Evolutionary conservation across 2,888 invertebrate species (phyloP), one percentile per base, ranked within the genome.

Genomic region (Macrostomum cliftonense): DNA sequence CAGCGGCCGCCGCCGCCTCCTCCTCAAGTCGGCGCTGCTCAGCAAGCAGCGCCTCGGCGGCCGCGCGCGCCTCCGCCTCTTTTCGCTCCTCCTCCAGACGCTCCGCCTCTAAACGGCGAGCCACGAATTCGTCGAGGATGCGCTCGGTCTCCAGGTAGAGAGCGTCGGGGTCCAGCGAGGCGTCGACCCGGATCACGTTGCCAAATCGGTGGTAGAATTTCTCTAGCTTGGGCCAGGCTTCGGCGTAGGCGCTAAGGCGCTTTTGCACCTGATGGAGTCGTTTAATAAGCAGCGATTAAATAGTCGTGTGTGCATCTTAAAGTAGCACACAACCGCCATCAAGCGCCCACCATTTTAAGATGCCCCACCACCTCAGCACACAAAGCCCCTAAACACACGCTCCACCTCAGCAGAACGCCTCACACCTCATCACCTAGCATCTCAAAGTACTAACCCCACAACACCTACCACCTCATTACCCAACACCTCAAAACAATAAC

Each of bases 141-240:
- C 58, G 63, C 52, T 66, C 65, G 28, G 63, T 60, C 52, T 68
- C 65, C 39, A 63, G 53, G 40, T 54, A 60, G 5, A 67, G 59
- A 37, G 57, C 52, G 37, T 59, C 56, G 19, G 53, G 49, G 12
- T 57, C 58, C 42, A 60, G 57, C 9, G 56, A 52, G 12, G 62
- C 63, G 56, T 68, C 64, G 14, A 68, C 58, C 36, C 51, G 55
- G 45, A 59, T 53, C 45, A 68, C 52, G 16, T 58, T 63, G 43
- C 65, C 65, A 61, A 64, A 65, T 55, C 60, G 61, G 4, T 50
- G 53, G 54, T 60, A 68, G 65, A 66, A 68, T 54, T 67, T 67
- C 51, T 65, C 63, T 46, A 68, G 50, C 52, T 67, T 65, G 9
- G 64, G 60, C 67, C 66, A 67, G 14, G 57, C 54, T 48, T 68